Evolutionary conservation across 2,113 vertebrate genomes (phyloP), one percentile per base, ranked within the genome.

Genomic region (Mustelus asterias): DNA sequence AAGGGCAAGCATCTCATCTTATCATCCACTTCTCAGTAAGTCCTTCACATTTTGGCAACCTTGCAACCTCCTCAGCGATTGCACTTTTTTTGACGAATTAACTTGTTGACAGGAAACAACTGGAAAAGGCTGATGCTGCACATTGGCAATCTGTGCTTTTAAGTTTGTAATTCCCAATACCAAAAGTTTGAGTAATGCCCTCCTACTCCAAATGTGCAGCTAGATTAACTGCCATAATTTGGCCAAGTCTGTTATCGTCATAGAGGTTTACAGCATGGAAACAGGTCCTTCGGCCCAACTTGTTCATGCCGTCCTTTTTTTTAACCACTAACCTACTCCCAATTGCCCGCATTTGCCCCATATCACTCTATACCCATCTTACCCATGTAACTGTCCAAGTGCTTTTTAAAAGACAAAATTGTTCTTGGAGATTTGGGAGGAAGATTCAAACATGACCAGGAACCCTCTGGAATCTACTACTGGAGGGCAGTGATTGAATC

Each of bases 31-130:
- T 63, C 60, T 92, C 60, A 65, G 33, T 33, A n/a, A 14, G 58
- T 1, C 89, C 5, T 29, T 90, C 88, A 90, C 88, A 90, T 90
- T 90, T 58, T 60, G 44, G 26, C 26, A 65, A 65, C 89, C n/a
- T n/a, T 92, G 58, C 58, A 63, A 63, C 16, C 60, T 37, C 60
- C 37, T n/a, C 1, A 0, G 65, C 33, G 2, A 37, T 37, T 65
- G 33, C 89, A 65, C 48, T 54, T 65, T 92, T n/a, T 92, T n/a
- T 65, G 60, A 65, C 8, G 14, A 37, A 92, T 65, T n/a, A 63
- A 92, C 33, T 92, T 92, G 89, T n/a, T 92, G 58, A 92, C 89
- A 37, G 63, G 89, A 60, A n/a, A 37, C 29, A 92, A 63, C 80
- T 41, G 18, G 58, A 33, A 92, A 92, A 63, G n/a, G 6, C 18